These are phyloP conservation scores for Collichthys lucidus DNA, from an alignment of 2,113 vertebrate genomes.

Conservation along the genomic window DNA sequence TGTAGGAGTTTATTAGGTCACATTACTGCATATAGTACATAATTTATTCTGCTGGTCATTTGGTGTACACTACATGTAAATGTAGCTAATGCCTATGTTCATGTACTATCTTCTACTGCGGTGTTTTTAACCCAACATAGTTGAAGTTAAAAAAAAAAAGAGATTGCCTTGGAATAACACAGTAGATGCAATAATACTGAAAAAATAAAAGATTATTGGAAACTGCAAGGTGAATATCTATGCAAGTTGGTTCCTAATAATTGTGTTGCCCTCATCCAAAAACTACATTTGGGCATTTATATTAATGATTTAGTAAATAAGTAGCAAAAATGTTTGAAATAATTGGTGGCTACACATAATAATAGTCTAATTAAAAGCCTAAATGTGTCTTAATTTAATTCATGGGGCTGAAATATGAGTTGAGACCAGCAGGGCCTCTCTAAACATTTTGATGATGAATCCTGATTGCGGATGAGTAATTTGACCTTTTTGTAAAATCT, in stretches of 20 bases:
- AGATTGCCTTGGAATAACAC: conserved; percentile 2
- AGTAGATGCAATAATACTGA: conserved; percentile 24
- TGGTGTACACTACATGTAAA: conserved; percentile 2
- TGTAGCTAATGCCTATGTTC: conserved; percentile 13
- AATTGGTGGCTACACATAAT: neutral
- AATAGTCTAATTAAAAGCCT: neutral
- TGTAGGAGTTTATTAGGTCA: neutral
- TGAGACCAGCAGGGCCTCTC: neutral
- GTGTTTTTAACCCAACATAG: neutral
- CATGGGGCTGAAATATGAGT: neutral
- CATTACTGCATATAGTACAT: neutral
- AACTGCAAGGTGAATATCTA: conserved; percentile 48
- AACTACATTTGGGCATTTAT: neutral
- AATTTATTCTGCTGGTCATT: conserved; percentile 7
- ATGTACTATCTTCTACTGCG: neutral
- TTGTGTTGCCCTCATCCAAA: conserved; percentile 1
- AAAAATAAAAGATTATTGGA: conserved; percentile 14
- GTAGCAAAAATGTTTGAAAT: neutral
- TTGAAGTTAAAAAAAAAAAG: neutral
- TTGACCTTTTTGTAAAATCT: neutral
- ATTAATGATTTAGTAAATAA: neutral
- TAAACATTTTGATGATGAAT: neutral
- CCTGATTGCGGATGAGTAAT: neutral
- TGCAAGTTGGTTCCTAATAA: conserved; percentile 48
- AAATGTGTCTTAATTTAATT: neutral